phyloP scores from a whole-genome alignment of 2,888 invertebrate genomes.

The Chloromyia formosa region DNA sequence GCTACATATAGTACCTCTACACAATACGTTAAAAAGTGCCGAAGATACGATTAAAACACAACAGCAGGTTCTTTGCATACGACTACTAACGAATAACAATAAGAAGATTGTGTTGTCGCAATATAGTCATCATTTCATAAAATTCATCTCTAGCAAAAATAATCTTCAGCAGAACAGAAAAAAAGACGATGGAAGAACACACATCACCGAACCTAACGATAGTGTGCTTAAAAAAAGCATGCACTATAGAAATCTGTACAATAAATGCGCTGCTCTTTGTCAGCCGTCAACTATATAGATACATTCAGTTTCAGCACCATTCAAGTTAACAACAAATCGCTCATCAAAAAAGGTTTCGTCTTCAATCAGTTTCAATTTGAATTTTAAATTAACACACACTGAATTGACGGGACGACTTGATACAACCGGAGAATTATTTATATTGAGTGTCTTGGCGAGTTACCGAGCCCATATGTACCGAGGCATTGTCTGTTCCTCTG shows the following conservation, averaged over 20 bases:
- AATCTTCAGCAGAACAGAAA: constrained; percentile 6
- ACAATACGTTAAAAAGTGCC: no score
- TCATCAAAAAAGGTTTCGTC: constrained; percentile 44
- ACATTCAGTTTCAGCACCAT: constrained; percentile 3
- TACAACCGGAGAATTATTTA: not conserved
- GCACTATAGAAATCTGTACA: no score
- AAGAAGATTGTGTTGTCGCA: constrained; percentile 17
- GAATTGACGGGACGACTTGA: constrained; percentile 6
- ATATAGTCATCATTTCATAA: constrained; percentile 38
- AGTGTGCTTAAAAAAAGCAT: no score
- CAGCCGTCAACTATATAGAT: not conserved
- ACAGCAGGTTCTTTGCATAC: not conserved
- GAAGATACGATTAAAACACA: not conserved
- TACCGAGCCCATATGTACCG: not conserved
- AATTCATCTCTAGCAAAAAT: constrained; percentile 24
- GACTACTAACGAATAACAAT: not conserved
- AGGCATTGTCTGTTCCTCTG: not conserved
- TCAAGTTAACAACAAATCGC: constrained; percentile 39
- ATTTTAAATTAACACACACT: constrained; percentile 44
- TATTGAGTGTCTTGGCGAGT: not conserved
- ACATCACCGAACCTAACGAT: no score
- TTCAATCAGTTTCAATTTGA: constrained; percentile 43
- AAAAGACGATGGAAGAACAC: not conserved
- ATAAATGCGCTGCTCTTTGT: not conserved
- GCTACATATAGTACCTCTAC: no score